Evolutionary conservation across 2,888 invertebrate species (phyloP), one percentile per base, ranked within the genome.

Genomic region (Trachelus iudaicus): DNA sequence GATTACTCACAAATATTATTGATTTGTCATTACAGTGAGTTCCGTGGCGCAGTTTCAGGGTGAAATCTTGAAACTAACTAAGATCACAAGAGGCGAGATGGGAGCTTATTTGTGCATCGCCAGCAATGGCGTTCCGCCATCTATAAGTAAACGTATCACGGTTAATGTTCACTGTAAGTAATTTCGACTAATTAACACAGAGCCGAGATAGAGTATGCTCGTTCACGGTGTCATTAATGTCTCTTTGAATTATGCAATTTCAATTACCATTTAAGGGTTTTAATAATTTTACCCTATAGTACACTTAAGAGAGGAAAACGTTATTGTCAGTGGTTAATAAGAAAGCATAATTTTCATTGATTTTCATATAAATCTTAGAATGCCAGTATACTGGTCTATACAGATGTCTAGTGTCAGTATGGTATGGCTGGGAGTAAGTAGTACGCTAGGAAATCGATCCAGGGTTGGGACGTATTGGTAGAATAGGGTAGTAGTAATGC

Each of bases 141-240:
- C 96, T 77, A 96, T 97, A 87, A 97, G 97, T 93, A 97, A 97
- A 92, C 94, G 97, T 90, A 97, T 97, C 89, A 95, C 95, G 90
- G 95, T 97, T 89, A 96, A 95, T 93, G 97, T 97, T 85, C 96
- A 97, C 91, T 98, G 98, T 97, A 93, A 96, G 97, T 96, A 92
- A 83, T 82, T 78, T 76, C 35, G 77, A 30, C 31, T 31, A 76
- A 71, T 56, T 23, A 56, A 15, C 56, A 9, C 9, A 9, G 9
- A 23, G 23, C 6, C 56, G 23, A 9, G 15, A 56, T 23, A 23
- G 23, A 23, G 23, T 23, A 56, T 56, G 15, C 23, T 23, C 56
- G 9, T 2, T 23, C 23, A 56, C 9, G 0, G 9, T 9, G 56
- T 9, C 23, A 23, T 23, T 56, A 56, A 23, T 56, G 23, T 56